phyloP scores from a whole-genome alignment of 1,140 invertebrate genomes.

The Cherax destructor region DNA sequence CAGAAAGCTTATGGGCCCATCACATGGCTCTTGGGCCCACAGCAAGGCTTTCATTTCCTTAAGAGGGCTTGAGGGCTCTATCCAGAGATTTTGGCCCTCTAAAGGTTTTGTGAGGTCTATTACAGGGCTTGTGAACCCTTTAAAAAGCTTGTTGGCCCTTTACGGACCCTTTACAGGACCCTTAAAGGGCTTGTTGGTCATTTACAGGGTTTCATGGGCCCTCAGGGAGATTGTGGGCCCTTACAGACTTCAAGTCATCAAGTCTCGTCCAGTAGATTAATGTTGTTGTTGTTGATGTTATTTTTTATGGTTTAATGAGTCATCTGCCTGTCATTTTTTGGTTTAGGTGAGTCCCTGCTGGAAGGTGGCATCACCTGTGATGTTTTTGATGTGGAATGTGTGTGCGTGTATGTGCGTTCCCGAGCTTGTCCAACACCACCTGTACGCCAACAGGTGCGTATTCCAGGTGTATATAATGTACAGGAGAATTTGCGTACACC shows the following conservation, averaged over 20 bases:
- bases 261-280: conserved; percentile 8
- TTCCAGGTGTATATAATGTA: not conserved
- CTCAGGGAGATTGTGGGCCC: not conserved
- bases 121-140: no score
- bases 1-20: no score
- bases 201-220: not conserved
- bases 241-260: not conserved
- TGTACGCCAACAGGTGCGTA: no score
- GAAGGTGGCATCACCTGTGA: not conserved
- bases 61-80: no score
- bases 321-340: not conserved
- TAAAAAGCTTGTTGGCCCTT: no score
- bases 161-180: no score
- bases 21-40: no score
- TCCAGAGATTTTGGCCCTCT: no score
- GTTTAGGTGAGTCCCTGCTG: not conserved
- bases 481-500: not conserved
- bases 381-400: not conserved
- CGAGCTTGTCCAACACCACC: no score
- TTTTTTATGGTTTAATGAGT: not conserved
- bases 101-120: no score
- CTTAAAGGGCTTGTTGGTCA: no score
- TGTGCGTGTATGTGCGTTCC: not conserved
- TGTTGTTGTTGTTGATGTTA: not conserved
- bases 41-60: no score